Conservation (phyloP, 2,888 invertebrate species). For the Machimus rusticus region DNA sequence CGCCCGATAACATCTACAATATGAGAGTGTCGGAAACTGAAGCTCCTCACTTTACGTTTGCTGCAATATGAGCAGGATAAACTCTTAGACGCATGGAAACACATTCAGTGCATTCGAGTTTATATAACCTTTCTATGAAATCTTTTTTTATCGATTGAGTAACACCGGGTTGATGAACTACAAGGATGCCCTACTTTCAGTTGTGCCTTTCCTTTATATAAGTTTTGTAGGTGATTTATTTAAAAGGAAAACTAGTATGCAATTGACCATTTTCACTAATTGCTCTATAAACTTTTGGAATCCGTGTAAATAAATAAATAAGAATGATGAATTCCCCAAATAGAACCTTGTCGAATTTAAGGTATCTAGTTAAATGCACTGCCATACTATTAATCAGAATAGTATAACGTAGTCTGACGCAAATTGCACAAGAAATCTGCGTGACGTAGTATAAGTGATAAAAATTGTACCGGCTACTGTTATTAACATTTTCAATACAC, state of each 20-base stretch:
- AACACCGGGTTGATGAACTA: slow-evolving; percentile 13
- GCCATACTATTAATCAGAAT: too few species aligned
- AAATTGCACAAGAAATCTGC: too few species aligned
- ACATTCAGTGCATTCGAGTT: background rate
- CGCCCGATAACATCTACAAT: background rate
- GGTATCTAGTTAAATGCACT: too few species aligned
- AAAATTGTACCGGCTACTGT: too few species aligned
- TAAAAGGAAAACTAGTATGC: background rate
- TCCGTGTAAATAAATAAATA: too few species aligned
- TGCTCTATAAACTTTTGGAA: background rate
- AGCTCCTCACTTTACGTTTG: background rate
- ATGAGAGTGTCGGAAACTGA: background rate
- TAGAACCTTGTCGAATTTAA: too few species aligned
- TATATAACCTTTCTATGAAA: slow-evolving; percentile 3
- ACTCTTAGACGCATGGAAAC: background rate
- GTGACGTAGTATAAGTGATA: too few species aligned
- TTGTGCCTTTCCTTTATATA: background rate
- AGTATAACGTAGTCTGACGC: too few species aligned
- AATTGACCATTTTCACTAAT: background rate
- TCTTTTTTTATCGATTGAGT: slow-evolving; percentile 8
- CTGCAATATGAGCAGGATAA: background rate
- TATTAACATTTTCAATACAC: too few species aligned
- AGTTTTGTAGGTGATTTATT: background rate
- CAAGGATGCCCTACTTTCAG: slow-evolving; percentile 4
- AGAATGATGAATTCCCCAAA: too few species aligned